Evolutionary conservation across 92 coral and sea anemone genomes (phyloP).

Genomic region (Phymanthus crucifer): DNA sequence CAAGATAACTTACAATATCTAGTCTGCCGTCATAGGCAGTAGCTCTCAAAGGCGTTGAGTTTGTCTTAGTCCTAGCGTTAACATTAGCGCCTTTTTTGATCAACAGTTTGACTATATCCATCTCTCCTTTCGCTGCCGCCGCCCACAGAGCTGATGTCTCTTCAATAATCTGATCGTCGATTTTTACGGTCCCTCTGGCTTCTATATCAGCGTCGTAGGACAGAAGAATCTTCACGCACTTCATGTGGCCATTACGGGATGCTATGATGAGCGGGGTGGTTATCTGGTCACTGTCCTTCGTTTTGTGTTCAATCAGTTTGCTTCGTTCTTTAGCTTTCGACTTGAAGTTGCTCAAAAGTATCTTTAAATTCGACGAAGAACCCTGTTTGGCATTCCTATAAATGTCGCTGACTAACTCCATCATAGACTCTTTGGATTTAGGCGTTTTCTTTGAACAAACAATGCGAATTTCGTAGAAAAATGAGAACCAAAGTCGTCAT

Average conservation of each 20-base stretch:
- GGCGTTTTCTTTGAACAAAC: background rate
- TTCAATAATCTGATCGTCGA: conserved; percentile 85
- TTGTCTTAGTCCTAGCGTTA: conserved; percentile 75
- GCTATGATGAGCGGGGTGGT: conserved; percentile 80
- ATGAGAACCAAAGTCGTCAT: background rate
- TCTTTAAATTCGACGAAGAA: conserved; percentile 34
- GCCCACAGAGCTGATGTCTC: conserved; percentile 84
- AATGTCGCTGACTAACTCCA: conserved; percentile 24
- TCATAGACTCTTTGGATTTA: background rate
- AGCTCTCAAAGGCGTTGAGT: conserved; percentile 83
- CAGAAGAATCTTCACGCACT: conserved; percentile 68
- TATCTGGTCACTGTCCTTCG: conserved; percentile 62
- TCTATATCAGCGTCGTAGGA: conserved; percentile 72
- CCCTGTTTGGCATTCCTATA: conserved; percentile 74
- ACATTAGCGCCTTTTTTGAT: conserved; percentile 70
- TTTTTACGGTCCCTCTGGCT: conserved; percentile 77
- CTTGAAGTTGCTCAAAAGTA: conserved; percentile 52
- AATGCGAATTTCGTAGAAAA: background rate
- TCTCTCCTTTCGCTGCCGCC: conserved; percentile 79
- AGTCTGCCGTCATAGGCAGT: conserved; percentile 84
- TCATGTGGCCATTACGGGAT: conserved; percentile 75
- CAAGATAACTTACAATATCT: conserved; percentile 73
- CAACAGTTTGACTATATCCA: conserved; percentile 68
- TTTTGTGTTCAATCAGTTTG: conserved; percentile 55
- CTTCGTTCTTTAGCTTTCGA: conserved; percentile 43